phyloP scores from a whole-genome alignment of 1,140 invertebrate species.

The Temnothorax curvispinosus region DNA sequence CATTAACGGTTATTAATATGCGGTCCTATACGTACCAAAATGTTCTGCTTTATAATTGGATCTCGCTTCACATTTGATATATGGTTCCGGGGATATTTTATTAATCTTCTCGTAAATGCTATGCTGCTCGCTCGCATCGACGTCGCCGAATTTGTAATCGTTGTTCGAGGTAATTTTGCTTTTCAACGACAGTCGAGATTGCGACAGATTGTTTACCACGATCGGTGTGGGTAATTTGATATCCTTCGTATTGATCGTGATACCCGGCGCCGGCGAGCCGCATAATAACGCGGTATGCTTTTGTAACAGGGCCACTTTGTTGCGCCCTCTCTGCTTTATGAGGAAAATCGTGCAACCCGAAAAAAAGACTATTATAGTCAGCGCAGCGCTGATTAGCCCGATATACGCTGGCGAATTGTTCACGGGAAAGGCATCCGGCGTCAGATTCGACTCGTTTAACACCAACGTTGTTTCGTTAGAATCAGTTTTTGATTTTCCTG shows the following conservation, averaged over 20 bases:
- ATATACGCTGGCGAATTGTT: constrained; percentile 90
- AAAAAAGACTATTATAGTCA: constrained; percentile 90
- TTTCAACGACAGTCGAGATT: constrained; percentile 85
- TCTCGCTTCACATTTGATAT: constrained; percentile 35
- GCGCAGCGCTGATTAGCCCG: constrained; percentile 91
- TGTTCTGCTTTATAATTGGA: constrained; percentile 51
- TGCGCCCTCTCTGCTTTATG: constrained; percentile 90
- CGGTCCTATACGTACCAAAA: constrained; percentile 28
- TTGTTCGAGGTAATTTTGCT: constrained; percentile 78
- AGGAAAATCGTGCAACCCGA: constrained; percentile 90
- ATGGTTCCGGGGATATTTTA: constrained; percentile 24
- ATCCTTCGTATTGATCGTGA: constrained; percentile 90
- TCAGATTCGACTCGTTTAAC: constrained; percentile 83
- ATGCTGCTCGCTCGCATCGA: constrained; percentile 24
- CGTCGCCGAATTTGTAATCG: constrained; percentile 46
- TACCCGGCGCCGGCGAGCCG: constrained; percentile 83
- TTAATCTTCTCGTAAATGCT: constrained; percentile 38
- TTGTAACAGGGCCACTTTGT: constrained; percentile 89
- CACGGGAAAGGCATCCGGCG: constrained; percentile 89
- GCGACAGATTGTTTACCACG: constrained; percentile 86
- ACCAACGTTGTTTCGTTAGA: constrained; percentile 77
- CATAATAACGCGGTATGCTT: constrained; percentile 88
- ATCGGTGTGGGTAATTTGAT: constrained; percentile 88
- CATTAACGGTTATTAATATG: constrained; percentile 53
- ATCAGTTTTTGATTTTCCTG: constrained; percentile 65